Evolutionary conservation across 2,113 vertebrate genomes (phyloP), one percentile per base, ranked within the genome.

Genomic region (Malurus melanocephalus): DNA sequence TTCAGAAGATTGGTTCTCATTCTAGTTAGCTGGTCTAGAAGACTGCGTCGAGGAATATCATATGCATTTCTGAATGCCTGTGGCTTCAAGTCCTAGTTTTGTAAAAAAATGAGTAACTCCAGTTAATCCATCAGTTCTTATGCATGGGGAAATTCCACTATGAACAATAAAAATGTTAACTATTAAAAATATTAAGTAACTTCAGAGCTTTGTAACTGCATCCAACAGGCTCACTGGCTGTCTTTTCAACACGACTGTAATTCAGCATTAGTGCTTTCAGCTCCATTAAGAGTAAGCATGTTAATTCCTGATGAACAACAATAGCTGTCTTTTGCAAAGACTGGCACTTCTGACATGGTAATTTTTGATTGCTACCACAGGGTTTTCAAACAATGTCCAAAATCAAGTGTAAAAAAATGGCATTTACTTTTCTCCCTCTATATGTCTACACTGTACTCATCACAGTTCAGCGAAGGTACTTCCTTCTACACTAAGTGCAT

Each of bases 1-100:
- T 97, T 98, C 95, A 98, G 90, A 66, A 98, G 94, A 68, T 98
- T 98, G 59, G 98, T 96, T 96, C 97, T 97, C 98, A 98, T 98
- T 90, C 98, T 96, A 40, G 97, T 98, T 80, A 98, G 93, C 79
- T 98, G 97, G 90, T 98, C 98, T 85, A 98, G 85, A 69, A 98
- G 97, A 94, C 78, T 97, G 90, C 78, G 93, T 27, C 97, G 98
- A 74, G 98, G 97, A 96, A 98, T 98, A 95, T 98, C 98, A n/a
- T 98, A 98, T 0, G 98, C 97, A 89, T 98, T 98, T 89, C 97
- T 96, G 59, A 98, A 98, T 13, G 97, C 96, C 78, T 98, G 97
- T 59, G 98, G 98, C 94, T 98, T 98, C 83, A 97, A 91, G 90
- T 98, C 97, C 98, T 98, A 33, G 80, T 93, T 96, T 90, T 59